These are phyloP conservation scores for Lithophane socia DNA, from an alignment of 2,888 invertebrate genomes.

Conservation along the genomic window DNA sequence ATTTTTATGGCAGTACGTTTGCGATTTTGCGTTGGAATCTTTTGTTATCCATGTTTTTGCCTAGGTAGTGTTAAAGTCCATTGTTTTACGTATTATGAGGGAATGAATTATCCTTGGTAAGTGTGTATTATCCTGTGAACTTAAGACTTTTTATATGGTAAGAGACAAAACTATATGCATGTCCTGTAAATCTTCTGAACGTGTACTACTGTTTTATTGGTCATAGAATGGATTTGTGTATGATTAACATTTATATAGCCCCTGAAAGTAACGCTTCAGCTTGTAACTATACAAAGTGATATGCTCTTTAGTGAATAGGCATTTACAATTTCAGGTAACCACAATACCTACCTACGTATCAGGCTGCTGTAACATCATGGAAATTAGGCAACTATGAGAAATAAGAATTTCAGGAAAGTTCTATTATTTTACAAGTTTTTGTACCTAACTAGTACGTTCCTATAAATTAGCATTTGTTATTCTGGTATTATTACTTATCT, in stretches of 20 bases:
- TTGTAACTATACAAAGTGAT: not conserved
- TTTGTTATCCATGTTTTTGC: slow-evolving; percentile 58
- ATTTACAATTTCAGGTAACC: slow-evolving; percentile 24
- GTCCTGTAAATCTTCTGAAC: not conserved
- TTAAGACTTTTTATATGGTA: slow-evolving; percentile 16
- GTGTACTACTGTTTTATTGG: not conserved
- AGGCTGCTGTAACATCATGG: slow-evolving; percentile 36
- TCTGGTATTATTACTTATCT: not conserved
- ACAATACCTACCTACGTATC: not conserved
- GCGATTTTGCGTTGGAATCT: slow-evolving; percentile 56
- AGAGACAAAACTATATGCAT: slow-evolving; percentile 3
- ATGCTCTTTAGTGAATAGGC: not conserved
- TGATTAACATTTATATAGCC: not conserved
- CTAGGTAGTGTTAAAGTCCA: slow-evolving; percentile 50
- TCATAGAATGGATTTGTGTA: not conserved
- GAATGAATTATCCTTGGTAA: slow-evolving; percentile 34
- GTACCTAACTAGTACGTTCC: not conserved
- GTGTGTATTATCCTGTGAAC: slow-evolving; percentile 20
- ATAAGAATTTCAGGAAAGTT: slow-evolving; percentile 9
- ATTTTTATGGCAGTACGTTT: slow-evolving; percentile 59
- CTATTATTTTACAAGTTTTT: not conserved
- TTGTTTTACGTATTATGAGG: slow-evolving; percentile 58
- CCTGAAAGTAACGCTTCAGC: not conserved
- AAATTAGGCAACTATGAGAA: slow-evolving; percentile 31
- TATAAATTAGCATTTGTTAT: not conserved